phyloP scores from a whole-genome alignment of 2,797 vertebrate species.

The Onychomys leucogaster region DNA sequence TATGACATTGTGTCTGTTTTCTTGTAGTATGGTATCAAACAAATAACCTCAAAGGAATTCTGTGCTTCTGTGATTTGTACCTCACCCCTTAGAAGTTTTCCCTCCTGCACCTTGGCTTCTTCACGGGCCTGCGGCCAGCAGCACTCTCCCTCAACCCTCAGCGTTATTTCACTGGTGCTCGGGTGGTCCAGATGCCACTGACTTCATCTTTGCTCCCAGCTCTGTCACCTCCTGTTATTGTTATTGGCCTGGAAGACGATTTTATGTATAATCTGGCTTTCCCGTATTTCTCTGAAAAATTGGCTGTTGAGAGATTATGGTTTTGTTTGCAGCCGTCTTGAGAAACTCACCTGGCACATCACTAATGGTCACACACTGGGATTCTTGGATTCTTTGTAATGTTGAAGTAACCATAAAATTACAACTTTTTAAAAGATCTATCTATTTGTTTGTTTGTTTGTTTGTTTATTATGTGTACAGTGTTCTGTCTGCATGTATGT shows the following conservation, averaged over 20 bases:
- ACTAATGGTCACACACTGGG: conserved; percentile 51
- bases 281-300: conserved; percentile 56
- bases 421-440: not conserved
- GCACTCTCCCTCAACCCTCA: not conserved
- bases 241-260: conserved; percentile 26
- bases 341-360: conserved; percentile 57
- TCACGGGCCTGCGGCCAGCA: not conserved
- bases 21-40: not conserved
- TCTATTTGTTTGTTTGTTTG: no score
- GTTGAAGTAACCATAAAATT: conserved; percentile 59
- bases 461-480: no score
- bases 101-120: not conserved
- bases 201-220: not conserved
- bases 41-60: not conserved
- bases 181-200: not conserved
- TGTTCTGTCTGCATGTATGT: no score
- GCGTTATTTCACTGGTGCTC: not conserved
- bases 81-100: not conserved
- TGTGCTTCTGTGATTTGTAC: conserved; percentile 1
- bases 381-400: conserved; percentile 56
- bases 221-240: not conserved
- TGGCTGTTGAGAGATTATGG: not conserved
- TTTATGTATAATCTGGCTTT: conserved; percentile 45
- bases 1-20: conserved; percentile 4
- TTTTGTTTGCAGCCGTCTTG: conserved; percentile 33